phyloP scores from a whole-genome alignment of 2,797 vertebrate species.

The Pelobates cultripes region DNA sequence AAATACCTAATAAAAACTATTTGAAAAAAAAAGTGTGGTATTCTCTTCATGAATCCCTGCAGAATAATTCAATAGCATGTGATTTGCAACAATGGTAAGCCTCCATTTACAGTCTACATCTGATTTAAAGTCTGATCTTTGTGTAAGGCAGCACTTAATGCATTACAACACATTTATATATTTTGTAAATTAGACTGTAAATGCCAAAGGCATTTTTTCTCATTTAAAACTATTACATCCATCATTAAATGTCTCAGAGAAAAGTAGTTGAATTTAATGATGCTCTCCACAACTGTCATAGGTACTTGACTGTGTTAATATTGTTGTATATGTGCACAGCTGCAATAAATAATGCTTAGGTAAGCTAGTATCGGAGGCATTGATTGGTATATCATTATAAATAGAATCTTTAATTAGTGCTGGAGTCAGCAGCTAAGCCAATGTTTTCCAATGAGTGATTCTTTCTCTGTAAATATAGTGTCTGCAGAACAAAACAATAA shows the following conservation, averaged over 20 bases:
- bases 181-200: constrained; percentile 76
- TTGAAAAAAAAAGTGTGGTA: too few species aligned
- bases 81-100: constrained; percentile 46
- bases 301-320: constrained; percentile 75
- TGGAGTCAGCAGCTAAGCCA: constrained; percentile 58
- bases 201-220: constrained; percentile 67
- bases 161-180: constrained; percentile 76
- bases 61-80: constrained; percentile 47
- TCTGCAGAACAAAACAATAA: not conserved
- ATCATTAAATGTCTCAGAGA: constrained; percentile 75
- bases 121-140: constrained; percentile 74
- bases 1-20: too few species aligned
- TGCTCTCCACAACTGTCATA: constrained; percentile 70
- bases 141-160: constrained; percentile 69
- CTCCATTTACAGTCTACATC: constrained; percentile 55
- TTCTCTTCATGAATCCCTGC: too few species aligned
- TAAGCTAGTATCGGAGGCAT: constrained; percentile 65
- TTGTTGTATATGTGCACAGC: constrained; percentile 70
- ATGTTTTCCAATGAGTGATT: constrained; percentile 35
- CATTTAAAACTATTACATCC: constrained; percentile 76
- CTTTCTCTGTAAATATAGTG: not conserved
- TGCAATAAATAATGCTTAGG: constrained; percentile 77
- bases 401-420: constrained; percentile 69
- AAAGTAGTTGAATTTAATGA: constrained; percentile 74
- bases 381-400: constrained; percentile 70